Evolutionary conservation across 1,140 invertebrate genomes (phyloP), one percentile per base, ranked within the genome.

Genomic region (Venustaconcha ellipsiformis): DNA sequence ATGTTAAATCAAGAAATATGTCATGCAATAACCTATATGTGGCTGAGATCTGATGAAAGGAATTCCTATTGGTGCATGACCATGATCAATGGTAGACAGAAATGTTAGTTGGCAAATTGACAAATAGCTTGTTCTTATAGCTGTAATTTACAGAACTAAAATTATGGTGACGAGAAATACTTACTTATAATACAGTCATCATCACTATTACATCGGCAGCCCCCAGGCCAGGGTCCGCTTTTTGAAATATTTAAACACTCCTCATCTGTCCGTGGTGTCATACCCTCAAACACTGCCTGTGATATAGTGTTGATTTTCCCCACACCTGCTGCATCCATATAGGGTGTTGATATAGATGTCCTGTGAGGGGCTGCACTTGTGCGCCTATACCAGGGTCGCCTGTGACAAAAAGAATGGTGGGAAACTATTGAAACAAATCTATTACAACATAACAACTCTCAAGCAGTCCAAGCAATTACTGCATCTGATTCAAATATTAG

Each of bases 301-400:
- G 89, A 90, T 67, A 91, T 90, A 15, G 90, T 91, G 64, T 89
- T 88, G 70, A 91, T 90, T 79, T 91, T 91, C 6, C 90, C 90
- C 8, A 89, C 89, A 30, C 90, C 90, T 14, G 90, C 89, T 14
- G 89, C 86, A 79, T 91, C 90, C 88, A 90, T 89, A 75, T 91
- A 91, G 8, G 90, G 89, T 48, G 89, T 90, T 12, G 90, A 91
- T 63, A 91, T 88, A 14, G 90, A 89, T n/a, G 89, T 91, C 78
- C 89, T 89, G 75, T 88, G 83, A 4, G 90, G 90, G 17, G 83
- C 80, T 30, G 86, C 84, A 63, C 87, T 86, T 5, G 90, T 88
- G 71, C 89, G 81, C 67, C 84, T 87, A 72, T 89, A 91, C 90
- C 90, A 91, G 8, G 90, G 88, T 63, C 90, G 84, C 70, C 88